Percentiles rank a stretch among this genome's conserved stretches.
Conservation (phyloP, 2,797 vertebrate species). For the Helostoma temminkii region DNA sequence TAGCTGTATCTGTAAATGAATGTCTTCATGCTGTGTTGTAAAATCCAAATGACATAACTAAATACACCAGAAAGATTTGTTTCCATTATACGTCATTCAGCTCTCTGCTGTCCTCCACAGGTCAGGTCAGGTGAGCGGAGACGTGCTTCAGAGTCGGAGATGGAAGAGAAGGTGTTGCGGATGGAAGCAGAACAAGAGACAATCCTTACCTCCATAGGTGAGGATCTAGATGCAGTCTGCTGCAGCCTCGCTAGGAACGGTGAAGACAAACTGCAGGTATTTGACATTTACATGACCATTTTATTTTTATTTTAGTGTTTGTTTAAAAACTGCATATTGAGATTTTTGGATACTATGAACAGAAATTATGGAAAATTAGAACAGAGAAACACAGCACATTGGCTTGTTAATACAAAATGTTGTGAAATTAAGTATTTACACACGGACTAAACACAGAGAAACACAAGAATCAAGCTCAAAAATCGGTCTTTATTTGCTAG, state of each 20-base stretch:
- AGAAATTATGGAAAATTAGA: background rate
- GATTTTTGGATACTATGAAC: background rate
- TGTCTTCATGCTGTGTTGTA: background rate
- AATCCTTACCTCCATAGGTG: conserved; percentile 87
- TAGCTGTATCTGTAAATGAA: background rate
- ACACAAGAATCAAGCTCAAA: background rate
- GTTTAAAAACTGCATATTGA: background rate
- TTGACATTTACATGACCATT: no score
- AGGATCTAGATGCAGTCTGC: conserved; percentile 90
- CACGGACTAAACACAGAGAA: background rate
- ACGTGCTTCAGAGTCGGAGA: conserved; percentile 81
- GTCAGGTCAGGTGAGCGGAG: conserved; percentile 80
- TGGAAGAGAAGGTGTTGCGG: conserved; percentile 85
- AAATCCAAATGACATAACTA: background rate
- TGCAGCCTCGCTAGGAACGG: conserved; percentile 86
- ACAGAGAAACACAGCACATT: background rate
- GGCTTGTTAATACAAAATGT: background rate
- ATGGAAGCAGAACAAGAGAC: conserved; percentile 89
- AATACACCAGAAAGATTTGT: conserved; percentile 3
- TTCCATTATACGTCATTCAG: background rate
- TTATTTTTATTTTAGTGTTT: background rate
- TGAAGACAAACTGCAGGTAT: conserved; percentile 91
- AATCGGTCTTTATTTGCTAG: no score
- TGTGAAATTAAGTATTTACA: background rate
- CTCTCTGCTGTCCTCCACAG: conserved; percentile 67